Base-by-base conservation (phyloP, 2,888 invertebrate genomes). In the Cryptocephalus primarius region DNA sequence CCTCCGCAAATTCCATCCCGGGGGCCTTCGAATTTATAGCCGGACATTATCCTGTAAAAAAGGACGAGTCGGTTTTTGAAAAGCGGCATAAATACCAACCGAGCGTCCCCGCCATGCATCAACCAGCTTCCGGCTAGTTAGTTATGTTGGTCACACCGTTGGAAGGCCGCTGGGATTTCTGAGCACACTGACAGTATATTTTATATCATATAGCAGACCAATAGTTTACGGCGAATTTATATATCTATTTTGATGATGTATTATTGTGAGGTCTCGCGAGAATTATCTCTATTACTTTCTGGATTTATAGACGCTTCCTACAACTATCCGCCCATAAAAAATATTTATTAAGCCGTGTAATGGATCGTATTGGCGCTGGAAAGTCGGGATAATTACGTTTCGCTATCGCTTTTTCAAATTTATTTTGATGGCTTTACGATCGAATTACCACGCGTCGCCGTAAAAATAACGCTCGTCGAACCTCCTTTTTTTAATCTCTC, bases 231-330 rank as follows among this genome's bases (percentile, higher is more conserved):
- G 60, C 50, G 57, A 63, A 65, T 65, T 65, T 65, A 65, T 65
- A 64, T 63, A 64, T 65, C 65, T 62, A 64, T 64, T 65, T 60
- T 55, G 64, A 65, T 65, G 65, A 65, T 65, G 61, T 64, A 65
- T 63, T 57, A 54, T 53, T 45, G 47, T 46, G 12, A 41, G 44
- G 51, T 45, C 48, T 42, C 51, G 46, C 45, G 48, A 47, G 54
- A 53, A 47, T 55, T 54, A 55, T 55, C 50, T 50, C 53, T 48
- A 53, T 56, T 55, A 51, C 53, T 46, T 46, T 42, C 48, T 33
- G 43, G 50, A 50, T 53, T 53, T 52, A 52, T 52, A 39, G 47
- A 32, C 44, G 42, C 9, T 47, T 42, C 33, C 33, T n/a, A 14
- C 14, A 45, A 39, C 13, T 32, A 34, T 31, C 32, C 13, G 39